Percentiles rank a stretch among this genome's conserved stretches.
phyloP scores from a whole-genome alignment of 2,888 invertebrate species.

The Cerastis leucographa region DNA sequence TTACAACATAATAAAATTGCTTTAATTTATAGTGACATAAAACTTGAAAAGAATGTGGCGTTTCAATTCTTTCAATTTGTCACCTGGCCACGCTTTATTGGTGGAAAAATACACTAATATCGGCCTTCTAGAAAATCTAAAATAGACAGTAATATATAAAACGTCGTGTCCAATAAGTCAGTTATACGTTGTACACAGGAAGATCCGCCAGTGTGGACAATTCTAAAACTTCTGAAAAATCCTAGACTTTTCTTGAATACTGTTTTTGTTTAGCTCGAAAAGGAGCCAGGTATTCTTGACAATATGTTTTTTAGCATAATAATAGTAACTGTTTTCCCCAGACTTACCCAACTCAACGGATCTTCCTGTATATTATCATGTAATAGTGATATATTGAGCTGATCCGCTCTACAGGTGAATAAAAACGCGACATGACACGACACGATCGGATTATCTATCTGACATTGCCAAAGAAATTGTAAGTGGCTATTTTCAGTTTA shows the following conservation, averaged over 20 bases:
- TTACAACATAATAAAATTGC: slow-evolving; percentile 37
- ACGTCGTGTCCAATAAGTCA: slow-evolving; percentile 47
- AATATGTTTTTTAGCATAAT: not conserved
- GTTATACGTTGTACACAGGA: slow-evolving; percentile 1
- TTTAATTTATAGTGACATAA: slow-evolving; percentile 54
- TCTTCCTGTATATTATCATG: slow-evolving; percentile 18
- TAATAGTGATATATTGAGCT: slow-evolving; percentile 40
- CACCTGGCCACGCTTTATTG: slow-evolving; percentile 57
- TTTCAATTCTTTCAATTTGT: slow-evolving; percentile 55
- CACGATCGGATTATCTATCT: slow-evolving; percentile 36
- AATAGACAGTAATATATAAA: slow-evolving; percentile 34
- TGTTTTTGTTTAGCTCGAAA: not conserved
- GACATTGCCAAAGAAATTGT: slow-evolving; percentile 47
- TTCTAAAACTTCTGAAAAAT: not conserved
- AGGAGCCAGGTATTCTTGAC: not conserved
- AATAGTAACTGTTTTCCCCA: not conserved
- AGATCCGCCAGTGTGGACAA: not conserved
- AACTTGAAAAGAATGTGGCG: slow-evolving; percentile 45
- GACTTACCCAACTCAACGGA: not conserved
- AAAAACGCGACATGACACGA: slow-evolving; percentile 49
- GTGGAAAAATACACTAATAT: slow-evolving; percentile 40
- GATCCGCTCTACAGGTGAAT: slow-evolving; percentile 63
- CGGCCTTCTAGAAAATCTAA: slow-evolving; percentile 41
- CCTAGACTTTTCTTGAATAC: not conserved
- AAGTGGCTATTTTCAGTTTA: slow-evolving; percentile 35